Conservation (phyloP, 2,113 vertebrate species). For the Caloenas nicobarica region DNA sequence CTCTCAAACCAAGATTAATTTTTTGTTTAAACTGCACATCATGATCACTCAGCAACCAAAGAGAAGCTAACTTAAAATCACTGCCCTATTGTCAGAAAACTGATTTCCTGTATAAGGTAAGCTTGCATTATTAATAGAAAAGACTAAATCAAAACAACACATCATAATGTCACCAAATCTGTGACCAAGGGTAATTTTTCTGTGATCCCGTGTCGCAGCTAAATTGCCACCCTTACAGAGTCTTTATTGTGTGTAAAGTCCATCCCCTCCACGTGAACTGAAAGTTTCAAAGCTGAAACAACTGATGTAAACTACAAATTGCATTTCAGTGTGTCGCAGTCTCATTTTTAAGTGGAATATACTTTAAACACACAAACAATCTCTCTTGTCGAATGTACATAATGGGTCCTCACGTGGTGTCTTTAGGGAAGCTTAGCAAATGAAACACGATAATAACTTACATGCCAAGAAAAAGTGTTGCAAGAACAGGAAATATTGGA, state of each 20-base stretch:
- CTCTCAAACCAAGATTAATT: background rate
- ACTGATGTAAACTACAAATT: background rate
- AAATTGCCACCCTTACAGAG: background rate
- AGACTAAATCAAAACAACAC: background rate
- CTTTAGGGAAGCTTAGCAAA: background rate
- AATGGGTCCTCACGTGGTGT: background rate
- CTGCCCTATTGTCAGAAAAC: background rate
- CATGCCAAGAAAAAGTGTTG: background rate
- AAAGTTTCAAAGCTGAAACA: background rate
- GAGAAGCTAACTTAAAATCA: background rate
- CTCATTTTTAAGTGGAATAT: background rate
- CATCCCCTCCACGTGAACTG: background rate
- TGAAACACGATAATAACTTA: background rate
- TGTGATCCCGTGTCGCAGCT: background rate
- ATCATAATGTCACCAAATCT: background rate
- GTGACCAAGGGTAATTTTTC: background rate
- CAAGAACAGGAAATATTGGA: background rate
- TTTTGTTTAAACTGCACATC: background rate
- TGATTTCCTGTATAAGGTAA: background rate
- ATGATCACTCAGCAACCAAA: background rate
- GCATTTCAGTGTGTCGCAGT: background rate
- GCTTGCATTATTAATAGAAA: background rate
- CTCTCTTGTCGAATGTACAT: background rate
- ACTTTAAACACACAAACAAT: background rate
- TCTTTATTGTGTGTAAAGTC: background rate